Evolutionary conservation across 2,113 vertebrate genomes (phyloP).

Genomic region (Enhydra lutris): DNA sequence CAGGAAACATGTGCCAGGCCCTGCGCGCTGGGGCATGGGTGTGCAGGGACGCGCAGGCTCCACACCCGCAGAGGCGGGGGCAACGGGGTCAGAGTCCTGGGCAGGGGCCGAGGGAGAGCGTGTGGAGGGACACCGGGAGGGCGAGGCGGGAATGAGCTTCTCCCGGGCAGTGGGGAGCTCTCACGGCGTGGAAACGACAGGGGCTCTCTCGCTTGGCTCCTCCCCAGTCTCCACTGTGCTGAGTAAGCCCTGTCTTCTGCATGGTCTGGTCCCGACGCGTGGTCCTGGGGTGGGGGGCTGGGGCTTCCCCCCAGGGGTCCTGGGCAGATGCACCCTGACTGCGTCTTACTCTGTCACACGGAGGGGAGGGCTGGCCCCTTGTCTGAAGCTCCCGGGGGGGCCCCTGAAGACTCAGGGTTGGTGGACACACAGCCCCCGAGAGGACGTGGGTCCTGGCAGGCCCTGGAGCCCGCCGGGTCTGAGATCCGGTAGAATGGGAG

Average conservation of each 20-base stretch:
- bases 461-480: background rate
- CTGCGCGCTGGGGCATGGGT: fast-evolving
- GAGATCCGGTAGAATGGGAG: background rate
- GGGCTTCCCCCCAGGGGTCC: no score
- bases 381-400: no score
- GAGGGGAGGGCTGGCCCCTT: no score
- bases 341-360: background rate
- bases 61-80: background rate
- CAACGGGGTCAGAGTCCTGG: background rate
- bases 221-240: background rate
- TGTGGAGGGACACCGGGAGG: background rate
- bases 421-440: no score
- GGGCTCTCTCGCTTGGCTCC: background rate
- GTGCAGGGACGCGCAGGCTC: fast-evolving
- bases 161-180: background rate
- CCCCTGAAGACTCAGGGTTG: background rate
- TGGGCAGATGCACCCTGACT: background rate
- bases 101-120: no score
- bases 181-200: background rate
- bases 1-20: background rate
- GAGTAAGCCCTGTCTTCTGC: no score
- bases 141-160: background rate
- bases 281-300: no score
- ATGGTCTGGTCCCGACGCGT: fast-evolving
- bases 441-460: background rate